Percentiles rank a stretch among this genome's conserved stretches.
Evolutionary conservation across 2,797 vertebrate species (phyloP).

Genomic region (Pseudopleuronectes americanus): DNA sequence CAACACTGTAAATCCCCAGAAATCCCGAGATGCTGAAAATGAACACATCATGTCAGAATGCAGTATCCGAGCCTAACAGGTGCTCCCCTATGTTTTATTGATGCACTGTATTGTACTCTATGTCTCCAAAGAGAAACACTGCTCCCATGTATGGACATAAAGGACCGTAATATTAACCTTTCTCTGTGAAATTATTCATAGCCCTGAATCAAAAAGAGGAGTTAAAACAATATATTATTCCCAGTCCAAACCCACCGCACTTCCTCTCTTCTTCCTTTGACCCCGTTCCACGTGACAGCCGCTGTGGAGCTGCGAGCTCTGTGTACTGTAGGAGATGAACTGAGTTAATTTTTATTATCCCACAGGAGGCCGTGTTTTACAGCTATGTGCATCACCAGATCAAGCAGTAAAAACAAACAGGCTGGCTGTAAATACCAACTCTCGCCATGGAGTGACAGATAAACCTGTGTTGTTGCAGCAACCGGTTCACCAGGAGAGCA

Average conservation of each 20-base stretch:
- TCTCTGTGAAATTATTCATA: constrained; percentile 29
- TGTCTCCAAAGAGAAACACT: constrained; percentile 18
- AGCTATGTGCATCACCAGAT: constrained; percentile 34
- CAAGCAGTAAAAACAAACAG: constrained; percentile 56
- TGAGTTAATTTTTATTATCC: constrained; percentile 59
- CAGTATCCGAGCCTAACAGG: not conserved
- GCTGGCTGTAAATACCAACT: constrained; percentile 66
- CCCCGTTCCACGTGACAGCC: constrained; percentile 15
- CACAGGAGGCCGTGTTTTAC: constrained; percentile 43
- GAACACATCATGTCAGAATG: not conserved
- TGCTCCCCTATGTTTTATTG: constrained; percentile 10
- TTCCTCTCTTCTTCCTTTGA: not conserved
- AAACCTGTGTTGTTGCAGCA: constrained; percentile 40
- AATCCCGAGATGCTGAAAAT: constrained; percentile 4
- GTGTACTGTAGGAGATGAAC: constrained; percentile 48
- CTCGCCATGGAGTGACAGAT: constrained; percentile 33
- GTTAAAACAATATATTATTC: constrained; percentile 3
- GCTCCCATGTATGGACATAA: not conserved
- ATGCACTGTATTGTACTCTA: not conserved
- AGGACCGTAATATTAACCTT: not conserved
- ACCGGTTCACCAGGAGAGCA: constrained; percentile 8
- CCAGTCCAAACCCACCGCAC: not conserved
- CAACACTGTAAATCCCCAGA: not conserved
- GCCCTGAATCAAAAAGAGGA: constrained; percentile 2
- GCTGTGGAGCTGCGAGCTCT: constrained; percentile 21